Evolutionary conservation across 2,888 invertebrate genomes (phyloP), one percentile per base, ranked within the genome.

Genomic region (Arrhopalites spinosus): DNA sequence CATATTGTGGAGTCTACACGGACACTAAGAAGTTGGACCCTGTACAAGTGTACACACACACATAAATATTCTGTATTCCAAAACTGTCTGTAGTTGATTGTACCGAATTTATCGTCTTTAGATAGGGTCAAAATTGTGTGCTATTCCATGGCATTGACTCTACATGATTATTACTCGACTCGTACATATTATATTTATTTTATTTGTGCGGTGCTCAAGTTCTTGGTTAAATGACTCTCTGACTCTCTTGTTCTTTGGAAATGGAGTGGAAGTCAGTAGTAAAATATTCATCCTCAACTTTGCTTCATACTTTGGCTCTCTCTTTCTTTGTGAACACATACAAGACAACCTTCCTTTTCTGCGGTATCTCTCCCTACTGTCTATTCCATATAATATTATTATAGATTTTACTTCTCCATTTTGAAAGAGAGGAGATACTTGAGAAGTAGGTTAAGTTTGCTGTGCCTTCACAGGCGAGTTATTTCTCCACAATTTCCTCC

Each of bases 31-130:
- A 59, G 23, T 20, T n/a, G 36, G 36, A 36, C 36, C 36, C 36
- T 36, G 36, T 7, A 53, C 53, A 2, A n/a, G n/a, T 13, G n/a
- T 53, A 3, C 53, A 53, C 53, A 7, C 53, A 45, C 47, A 45
- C 47, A 45, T n/a, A n/a, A n/a, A n/a, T n/a, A n/a, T 30, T 36
- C 36, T 36, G 36, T 36, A 36, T 36, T 36, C 36, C 36, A 36
- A 36, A 15, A 50, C 50, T 50, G 2, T 50, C 17, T n/a, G 50
- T 50, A 15, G 7, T 50, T 50, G 17, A 50, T 50, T 50, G 50
- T 50, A 50, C 50, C 50, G n/a, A 15, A 50, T 50, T 50, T 50
- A 50, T 50, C n/a, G 50, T 50, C 36, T 50, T 50, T n/a, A n/a
- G 17, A 50, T 50, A 50, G 50, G 17, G n/a, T n/a, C 17, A n/a